Evolutionary conservation across 2,113 vertebrate species (phyloP).

Genomic region (Plecturocebus donacophilus): DNA sequence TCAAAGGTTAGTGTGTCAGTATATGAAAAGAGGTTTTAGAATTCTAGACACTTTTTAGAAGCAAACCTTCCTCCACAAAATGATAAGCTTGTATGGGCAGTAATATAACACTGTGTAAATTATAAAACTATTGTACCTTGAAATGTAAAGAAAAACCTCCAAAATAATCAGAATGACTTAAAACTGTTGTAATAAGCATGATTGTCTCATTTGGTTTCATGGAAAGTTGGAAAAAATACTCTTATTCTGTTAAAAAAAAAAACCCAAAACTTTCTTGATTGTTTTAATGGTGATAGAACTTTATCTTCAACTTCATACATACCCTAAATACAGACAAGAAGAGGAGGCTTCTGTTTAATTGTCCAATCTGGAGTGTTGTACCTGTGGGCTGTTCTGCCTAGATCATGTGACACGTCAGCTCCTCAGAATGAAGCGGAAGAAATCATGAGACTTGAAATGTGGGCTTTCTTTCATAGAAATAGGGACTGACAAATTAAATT

Average conservation of each 20-base stretch:
- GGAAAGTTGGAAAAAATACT: neutral
- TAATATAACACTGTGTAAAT: neutral
- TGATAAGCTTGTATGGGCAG: neutral
- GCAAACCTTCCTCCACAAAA: neutral
- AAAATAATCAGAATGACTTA: constrained; percentile 1
- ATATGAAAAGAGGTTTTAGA: neutral
- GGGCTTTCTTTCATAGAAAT: neutral
- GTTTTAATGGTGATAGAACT: neutral
- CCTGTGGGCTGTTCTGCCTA: neutral
- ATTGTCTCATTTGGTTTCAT: neutral
- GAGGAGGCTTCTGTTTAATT: neutral
- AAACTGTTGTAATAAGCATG: neutral
- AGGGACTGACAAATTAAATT: neutral
- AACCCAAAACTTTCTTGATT: neutral
- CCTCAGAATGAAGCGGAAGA: neutral
- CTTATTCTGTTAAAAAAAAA: neutral
- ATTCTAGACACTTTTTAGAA: neutral
- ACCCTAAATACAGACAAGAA: rapidly evolving
- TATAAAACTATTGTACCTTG: neutral
- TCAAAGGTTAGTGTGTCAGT: neutral
- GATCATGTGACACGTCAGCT: neutral
- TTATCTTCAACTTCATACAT: neutral
- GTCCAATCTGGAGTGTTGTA: neutral
- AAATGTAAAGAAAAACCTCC: neutral
- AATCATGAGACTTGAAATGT: neutral